These are phyloP conservation scores for Molanna angustata DNA, from an alignment of 2,888 invertebrate species.

Conservation along the genomic window DNA sequence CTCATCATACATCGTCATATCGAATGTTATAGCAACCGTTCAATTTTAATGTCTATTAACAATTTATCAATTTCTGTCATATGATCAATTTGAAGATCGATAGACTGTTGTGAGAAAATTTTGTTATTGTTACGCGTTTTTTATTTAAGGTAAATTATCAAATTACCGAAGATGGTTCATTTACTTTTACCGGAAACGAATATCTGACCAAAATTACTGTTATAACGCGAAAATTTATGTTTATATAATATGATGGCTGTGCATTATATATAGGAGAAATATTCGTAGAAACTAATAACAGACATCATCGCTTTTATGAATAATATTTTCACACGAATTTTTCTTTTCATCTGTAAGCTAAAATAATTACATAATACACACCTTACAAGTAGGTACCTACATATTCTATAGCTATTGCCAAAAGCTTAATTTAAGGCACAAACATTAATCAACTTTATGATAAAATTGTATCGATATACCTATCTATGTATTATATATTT, in stretches of 20 bases:
- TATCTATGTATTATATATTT: no score
- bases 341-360: background rate
- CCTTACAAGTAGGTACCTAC: no score
- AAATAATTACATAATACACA: no score
- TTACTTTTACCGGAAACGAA: conserved; percentile 24
- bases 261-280: background rate
- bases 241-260: conserved; percentile 16
- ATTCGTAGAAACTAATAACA: conserved; percentile 4
- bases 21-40: no score
- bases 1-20: no score
- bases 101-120: conserved; percentile 19
- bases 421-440: no score
- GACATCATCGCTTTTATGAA: conserved; percentile 2
- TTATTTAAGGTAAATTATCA: conserved; percentile 8
- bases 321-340: conserved; percentile 9
- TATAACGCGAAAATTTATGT: conserved; percentile 18
- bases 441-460: no score
- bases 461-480: no score
- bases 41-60: no score
- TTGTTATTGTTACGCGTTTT: conserved; percentile 3
- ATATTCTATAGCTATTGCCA: no score
- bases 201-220: conserved; percentile 16
- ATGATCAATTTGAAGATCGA: no score
- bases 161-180: conserved; percentile 6
- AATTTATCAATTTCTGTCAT: no score